phyloP scores from a whole-genome alignment of 2,888 invertebrate species.

The Meteorus colon region DNA sequence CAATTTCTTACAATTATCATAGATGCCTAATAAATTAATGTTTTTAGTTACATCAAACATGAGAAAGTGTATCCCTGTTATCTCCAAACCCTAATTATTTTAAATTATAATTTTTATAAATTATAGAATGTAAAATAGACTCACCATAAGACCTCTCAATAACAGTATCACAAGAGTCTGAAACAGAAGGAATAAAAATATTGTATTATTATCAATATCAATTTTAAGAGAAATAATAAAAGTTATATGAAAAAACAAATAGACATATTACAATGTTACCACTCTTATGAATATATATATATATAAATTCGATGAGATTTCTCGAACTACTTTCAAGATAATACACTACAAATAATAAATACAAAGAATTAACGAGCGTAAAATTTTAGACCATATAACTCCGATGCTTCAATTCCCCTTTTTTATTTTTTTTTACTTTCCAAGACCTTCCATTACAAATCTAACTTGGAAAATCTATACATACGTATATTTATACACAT shows the following conservation, averaged over 20 bases:
- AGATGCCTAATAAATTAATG: neutral
- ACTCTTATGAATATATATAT: slow-evolving; percentile 1
- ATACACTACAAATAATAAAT: slow-evolving; percentile 22
- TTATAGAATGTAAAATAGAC: slow-evolving; percentile 50
- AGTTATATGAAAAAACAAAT: slow-evolving; percentile 8
- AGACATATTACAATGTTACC: neutral
- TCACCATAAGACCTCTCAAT: slow-evolving; percentile 71
- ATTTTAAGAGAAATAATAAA: slow-evolving; percentile 13
- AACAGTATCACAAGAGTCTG: slow-evolving; percentile 70
- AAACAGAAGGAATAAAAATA: slow-evolving; percentile 56
- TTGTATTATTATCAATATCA: neutral
- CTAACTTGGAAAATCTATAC: neutral
- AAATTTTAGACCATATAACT: slow-evolving; percentile 28
- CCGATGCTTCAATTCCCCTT: neutral
- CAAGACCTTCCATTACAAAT: slow-evolving; percentile 15
- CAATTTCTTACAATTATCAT: slow-evolving; percentile 5
- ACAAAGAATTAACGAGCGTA: slow-evolving; percentile 35
- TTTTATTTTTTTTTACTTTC: slow-evolving; percentile 4
- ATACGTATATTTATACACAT: neutral
- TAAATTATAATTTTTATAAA: neutral
- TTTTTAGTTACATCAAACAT: neutral
- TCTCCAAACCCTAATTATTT: neutral
- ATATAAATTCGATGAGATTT: slow-evolving; percentile 17
- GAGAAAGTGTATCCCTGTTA: neutral
- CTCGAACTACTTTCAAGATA: slow-evolving; percentile 33